A percentile compares a stretch with the other conserved stretches of the same genome.
Evolutionary conservation across 1,140 invertebrate genomes (phyloP).

Genomic region (Drosophila albomicans): DNA sequence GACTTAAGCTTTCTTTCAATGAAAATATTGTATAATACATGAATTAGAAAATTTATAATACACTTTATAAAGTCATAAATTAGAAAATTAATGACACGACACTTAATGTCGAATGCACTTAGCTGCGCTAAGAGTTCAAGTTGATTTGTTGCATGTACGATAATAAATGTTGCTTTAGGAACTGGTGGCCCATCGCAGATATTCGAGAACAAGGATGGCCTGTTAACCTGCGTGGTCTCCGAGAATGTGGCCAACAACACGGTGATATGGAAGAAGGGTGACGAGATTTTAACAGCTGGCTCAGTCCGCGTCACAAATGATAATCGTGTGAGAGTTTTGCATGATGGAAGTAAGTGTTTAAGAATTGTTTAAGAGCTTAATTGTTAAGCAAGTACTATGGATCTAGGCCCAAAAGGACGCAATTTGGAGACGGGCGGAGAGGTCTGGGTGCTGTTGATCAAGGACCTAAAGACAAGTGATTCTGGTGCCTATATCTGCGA

Average conservation of each 20-base stretch:
- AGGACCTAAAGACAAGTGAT: constrained; percentile 88
- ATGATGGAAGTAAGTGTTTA: constrained; percentile 88
- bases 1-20: no score
- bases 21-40: no score
- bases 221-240: constrained; percentile 91
- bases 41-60: no score
- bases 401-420: constrained; percentile 85
- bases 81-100: background rate
- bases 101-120: background rate
- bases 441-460: constrained; percentile 93
- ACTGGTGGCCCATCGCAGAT: constrained; percentile 85
- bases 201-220: constrained; percentile 89
- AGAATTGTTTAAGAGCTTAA: no score
- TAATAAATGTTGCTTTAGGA: constrained; percentile 45
- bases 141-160: constrained; percentile 3
- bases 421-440: constrained; percentile 88
- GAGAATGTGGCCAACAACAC: constrained; percentile 88
- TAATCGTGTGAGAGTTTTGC: constrained; percentile 89
- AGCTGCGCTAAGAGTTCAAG: background rate
- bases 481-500: constrained; percentile 93
- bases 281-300: constrained; percentile 91
- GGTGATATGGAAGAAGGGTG: constrained; percentile 90
- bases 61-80: no score
- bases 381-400: constrained; percentile 13
- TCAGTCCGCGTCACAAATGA: constrained; percentile 90